phyloP scores from a whole-genome alignment of 2,113 vertebrate genomes.

The Suricata suricatta region DNA sequence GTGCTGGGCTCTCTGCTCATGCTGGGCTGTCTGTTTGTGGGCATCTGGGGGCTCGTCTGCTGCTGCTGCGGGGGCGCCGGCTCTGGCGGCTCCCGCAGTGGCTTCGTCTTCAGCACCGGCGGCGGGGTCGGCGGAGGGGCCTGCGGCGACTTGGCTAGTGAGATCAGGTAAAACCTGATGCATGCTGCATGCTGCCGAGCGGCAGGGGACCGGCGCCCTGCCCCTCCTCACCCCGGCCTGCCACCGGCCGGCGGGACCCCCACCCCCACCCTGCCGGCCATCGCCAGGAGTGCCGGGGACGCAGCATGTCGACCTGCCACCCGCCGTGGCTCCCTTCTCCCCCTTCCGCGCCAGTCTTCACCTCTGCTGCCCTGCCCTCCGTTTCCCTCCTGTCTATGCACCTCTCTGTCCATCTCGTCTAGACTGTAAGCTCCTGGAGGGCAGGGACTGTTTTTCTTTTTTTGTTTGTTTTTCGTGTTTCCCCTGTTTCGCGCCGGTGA shows the following conservation, averaged over 20 bases:
- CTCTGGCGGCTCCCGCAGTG: conserved; percentile 73
- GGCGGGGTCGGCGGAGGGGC: conserved; percentile 69
- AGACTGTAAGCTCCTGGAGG: conserved; percentile 80
- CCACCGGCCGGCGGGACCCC: conserved; percentile 58
- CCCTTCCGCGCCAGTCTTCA: background rate
- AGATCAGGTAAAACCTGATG: conserved; percentile 89
- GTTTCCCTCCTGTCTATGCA: background rate
- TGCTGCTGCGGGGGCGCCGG: conserved; percentile 87
- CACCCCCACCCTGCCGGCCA: conserved; percentile 59
- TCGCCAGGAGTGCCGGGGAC: conserved; percentile 69
- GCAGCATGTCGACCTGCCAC: conserved; percentile 60
- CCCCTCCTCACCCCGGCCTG: conserved; percentile 61
- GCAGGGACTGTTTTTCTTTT: conserved; percentile 51
- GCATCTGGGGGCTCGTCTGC: conserved; percentile 90
- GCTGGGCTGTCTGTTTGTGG: conserved; percentile 87
- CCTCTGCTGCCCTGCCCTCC: conserved; percentile 12
- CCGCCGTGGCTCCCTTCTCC: conserved; percentile 37
- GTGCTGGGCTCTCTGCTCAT: conserved; percentile 89
- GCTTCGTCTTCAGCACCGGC: conserved; percentile 66
- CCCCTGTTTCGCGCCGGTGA: conserved; percentile 36
- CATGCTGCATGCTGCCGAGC: conserved; percentile 74
- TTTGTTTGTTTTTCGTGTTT: background rate
- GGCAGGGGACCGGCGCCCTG: conserved; percentile 63
- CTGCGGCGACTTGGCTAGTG: conserved; percentile 87
- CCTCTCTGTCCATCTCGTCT: background rate